Percentiles rank a stretch among this genome's conserved stretches.
These are phyloP conservation scores for Agrypnus murinus DNA, from an alignment of 2,888 invertebrate genomes.

Conservation along the genomic window DNA sequence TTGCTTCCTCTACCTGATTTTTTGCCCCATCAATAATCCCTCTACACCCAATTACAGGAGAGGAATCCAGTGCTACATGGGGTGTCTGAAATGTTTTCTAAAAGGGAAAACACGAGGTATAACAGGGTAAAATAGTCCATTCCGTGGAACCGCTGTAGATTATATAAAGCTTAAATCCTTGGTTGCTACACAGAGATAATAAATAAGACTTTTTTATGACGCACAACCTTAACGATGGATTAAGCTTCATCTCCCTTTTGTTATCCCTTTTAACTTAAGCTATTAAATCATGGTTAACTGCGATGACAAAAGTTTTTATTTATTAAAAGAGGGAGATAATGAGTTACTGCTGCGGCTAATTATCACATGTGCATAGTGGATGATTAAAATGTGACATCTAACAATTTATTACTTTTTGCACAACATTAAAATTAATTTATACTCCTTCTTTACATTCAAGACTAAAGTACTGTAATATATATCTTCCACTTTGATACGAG, in stretches of 20 bases:
- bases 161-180: constrained; percentile 18
- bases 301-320: constrained; percentile 10
- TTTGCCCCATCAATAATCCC: constrained; percentile 50
- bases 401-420: no score
- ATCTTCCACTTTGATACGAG: no score
- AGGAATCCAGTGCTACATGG: constrained; percentile 14
- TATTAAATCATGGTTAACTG: constrained; percentile 30
- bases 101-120: constrained; percentile 30
- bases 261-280: constrained; percentile 14
- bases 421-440: no score
- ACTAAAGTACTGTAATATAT: no score
- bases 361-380: no score
- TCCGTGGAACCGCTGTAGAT: constrained; percentile 18
- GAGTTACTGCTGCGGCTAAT: no score
- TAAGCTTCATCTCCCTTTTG: constrained; percentile 28
- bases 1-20: constrained; percentile 47
- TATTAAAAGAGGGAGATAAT: no score
- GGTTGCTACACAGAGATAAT: constrained; percentile 19
- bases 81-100: constrained; percentile 19
- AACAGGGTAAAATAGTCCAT: constrained; percentile 32
- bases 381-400: no score
- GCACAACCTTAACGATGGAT: constrained; percentile 34
- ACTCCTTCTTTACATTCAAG: no score
- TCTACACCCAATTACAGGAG: constrained; percentile 43
- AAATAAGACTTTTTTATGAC: constrained; percentile 38